Base-by-base conservation (phyloP, 2,113 vertebrate genomes). In the Otis tarda region DNA sequence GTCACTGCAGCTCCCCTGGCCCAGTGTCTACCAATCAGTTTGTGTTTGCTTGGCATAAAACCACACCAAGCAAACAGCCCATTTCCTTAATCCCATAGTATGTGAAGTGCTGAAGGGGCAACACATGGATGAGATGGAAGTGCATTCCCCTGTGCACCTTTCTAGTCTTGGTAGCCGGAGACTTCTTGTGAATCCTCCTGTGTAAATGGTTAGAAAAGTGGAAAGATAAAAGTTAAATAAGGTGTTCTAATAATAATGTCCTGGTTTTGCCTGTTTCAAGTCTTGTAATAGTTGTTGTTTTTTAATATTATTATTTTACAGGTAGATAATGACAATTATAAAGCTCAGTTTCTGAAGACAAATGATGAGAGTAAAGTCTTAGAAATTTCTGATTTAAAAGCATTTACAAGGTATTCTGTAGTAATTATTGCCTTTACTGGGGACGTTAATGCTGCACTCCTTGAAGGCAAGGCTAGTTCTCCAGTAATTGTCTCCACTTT, bases 351-450 rank as follows among this genome's bases (percentile, higher is more conserved):
- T 69, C 90, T 99, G 83, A 98, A 98, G 55, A 94, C 94, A 77
- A 98, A 98, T 64, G 97, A 98, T 88, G 99, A 99, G 94, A 87
- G 94, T 71, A 98, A 95, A 91, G 94, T 85, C 31, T 97, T 99
- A 49, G 96, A 98, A 95, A 97, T 99, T 89, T 98, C 97, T 43
- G 98, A 99, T 94, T 97, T 99, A 93, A 98, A 98, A 68, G 98
- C 99, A 69, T 99, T 99, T 94, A 99, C 99, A 11, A 98, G 87
- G 41, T 99, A 99, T 96, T 98, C 96, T 20, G 98, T 99, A 84
- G 97, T 98, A 33, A 96, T 99, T 93, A 98, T 97, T 9, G 99
- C 99, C 56, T 99, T 99, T 95, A 99, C 98, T 0, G 99, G 99
- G 30, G 97, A 98, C 16, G 16, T 98, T 69, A 97, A 97, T 80